Evolutionary conservation across 2,888 invertebrate species (phyloP).

Genomic region (Scelioninae gen. 1): DNA sequence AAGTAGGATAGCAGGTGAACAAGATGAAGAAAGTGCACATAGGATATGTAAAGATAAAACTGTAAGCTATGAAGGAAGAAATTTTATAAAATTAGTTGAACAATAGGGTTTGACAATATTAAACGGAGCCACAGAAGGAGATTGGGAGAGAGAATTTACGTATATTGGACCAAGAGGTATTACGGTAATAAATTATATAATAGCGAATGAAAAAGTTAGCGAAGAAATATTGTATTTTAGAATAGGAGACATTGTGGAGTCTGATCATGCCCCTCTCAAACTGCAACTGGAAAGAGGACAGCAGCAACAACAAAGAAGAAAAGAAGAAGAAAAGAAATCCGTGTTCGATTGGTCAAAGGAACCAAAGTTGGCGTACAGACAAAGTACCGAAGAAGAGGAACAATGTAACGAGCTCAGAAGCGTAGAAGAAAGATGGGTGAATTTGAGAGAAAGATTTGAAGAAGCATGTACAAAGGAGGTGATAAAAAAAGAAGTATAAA

Average conservation of each 20-base stretch:
- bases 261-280: no score
- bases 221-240: neutral
- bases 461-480: no score
- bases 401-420: no score
- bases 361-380: no score
- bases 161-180: neutral
- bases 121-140: neutral
- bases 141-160: neutral
- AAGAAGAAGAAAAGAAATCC: neutral
- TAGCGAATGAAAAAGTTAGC: no score
- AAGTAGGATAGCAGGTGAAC: neutral
- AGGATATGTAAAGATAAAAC: neutral
- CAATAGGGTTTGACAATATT: neutral
- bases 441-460: no score
- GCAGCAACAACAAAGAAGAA: neutral
- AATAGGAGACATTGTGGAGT: no score
- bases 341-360: no score
- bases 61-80: neutral
- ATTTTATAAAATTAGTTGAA: neutral
- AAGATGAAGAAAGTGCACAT: neutral
- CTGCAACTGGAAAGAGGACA: neutral
- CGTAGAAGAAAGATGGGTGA: no score
- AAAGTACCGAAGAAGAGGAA: no score
- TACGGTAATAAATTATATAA: neutral
- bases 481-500: no score